A percentile compares a stretch with the other conserved stretches of the same genome.
Evolutionary conservation across 2,797 vertebrate species (phyloP).

Genomic region (Cynodonichthys magdalenae): DNA sequence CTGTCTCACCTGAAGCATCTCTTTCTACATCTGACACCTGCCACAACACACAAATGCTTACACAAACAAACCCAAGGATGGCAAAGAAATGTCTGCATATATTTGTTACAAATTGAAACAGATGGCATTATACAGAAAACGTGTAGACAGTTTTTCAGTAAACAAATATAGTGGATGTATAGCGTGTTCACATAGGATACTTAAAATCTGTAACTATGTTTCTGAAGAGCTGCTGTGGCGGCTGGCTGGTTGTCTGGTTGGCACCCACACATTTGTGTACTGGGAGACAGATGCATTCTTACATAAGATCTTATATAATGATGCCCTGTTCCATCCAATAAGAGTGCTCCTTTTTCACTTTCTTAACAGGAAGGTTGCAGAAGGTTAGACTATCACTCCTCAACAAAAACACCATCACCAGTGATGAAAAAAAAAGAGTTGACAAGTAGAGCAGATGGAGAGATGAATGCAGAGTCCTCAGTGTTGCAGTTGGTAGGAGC

Average conservation of each 20-base stretch:
- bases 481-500: neutral
- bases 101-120: slow-evolving; percentile 60
- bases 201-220: slow-evolving; percentile 59
- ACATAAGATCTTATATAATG: slow-evolving; percentile 83
- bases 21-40: slow-evolving; percentile 63
- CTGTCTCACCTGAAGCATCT: slow-evolving; percentile 62
- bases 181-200: slow-evolving; percentile 35
- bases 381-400: slow-evolving; percentile 62
- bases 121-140: slow-evolving; percentile 51
- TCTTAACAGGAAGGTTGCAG: slow-evolving; percentile 56
- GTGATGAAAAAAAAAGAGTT: slow-evolving; percentile 48
- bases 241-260: slow-evolving; percentile 64
- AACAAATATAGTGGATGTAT: slow-evolving; percentile 46
- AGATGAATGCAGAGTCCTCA: slow-evolving; percentile 25
- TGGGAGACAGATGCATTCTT: slow-evolving; percentile 82
- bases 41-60: slow-evolving; percentile 38
- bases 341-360: slow-evolving; percentile 63
- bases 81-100: slow-evolving; percentile 35
- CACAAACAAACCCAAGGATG: slow-evolving; percentile 44
- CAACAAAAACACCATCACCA: slow-evolving; percentile 30
- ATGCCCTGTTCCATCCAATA: slow-evolving; percentile 67
- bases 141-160: slow-evolving; percentile 39
- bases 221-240: slow-evolving; percentile 61
- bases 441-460: slow-evolving; percentile 13
- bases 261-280: slow-evolving; percentile 75